These are phyloP conservation scores for Heliothis peltigera DNA, from an alignment of 2,888 invertebrate genomes.

Conservation along the genomic window DNA sequence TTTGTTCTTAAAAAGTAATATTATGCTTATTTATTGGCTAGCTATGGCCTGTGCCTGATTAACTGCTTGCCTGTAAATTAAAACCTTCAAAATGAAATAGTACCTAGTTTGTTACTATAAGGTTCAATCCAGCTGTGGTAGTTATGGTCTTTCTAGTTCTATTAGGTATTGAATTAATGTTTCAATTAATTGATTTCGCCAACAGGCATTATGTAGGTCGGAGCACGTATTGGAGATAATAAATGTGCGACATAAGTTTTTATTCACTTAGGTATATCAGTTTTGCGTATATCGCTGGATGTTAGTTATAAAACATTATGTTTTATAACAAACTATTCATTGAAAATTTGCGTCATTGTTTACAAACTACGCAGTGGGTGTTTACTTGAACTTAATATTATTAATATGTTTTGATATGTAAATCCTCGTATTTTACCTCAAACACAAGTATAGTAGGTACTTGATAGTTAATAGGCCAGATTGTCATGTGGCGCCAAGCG, in stretches of 20 bases:
- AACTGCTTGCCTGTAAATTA: constrained; percentile 8
- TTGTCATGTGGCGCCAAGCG: constrained; percentile 68
- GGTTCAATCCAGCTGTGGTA: constrained; percentile 4
- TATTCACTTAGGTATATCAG: not conserved
- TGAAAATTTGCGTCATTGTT: constrained; percentile 14
- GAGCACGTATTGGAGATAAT: constrained; percentile 7
- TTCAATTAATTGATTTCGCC: constrained; percentile 27
- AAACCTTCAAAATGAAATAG: not conserved
- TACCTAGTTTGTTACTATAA: constrained; percentile 1
- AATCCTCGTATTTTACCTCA: constrained; percentile 37
- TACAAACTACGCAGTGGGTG: constrained; percentile 12
- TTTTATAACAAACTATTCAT: not conserved
- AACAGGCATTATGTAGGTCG: constrained; percentile 25
- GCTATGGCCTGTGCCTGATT: no score
- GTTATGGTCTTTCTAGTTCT: not conserved
- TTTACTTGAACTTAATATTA: constrained; percentile 23
- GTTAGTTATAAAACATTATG: not conserved
- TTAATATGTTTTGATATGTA: constrained; percentile 37
- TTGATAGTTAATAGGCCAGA: constrained; percentile 58
- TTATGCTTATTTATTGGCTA: no score
- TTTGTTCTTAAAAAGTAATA: no score
- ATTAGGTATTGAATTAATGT: constrained; percentile 15
- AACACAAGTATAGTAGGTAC: constrained; percentile 41
- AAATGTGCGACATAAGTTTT: not conserved
- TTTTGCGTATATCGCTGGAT: not conserved